Conservation (phyloP, 2,113 vertebrate genomes). For the Tachysurus vachellii region DNA sequence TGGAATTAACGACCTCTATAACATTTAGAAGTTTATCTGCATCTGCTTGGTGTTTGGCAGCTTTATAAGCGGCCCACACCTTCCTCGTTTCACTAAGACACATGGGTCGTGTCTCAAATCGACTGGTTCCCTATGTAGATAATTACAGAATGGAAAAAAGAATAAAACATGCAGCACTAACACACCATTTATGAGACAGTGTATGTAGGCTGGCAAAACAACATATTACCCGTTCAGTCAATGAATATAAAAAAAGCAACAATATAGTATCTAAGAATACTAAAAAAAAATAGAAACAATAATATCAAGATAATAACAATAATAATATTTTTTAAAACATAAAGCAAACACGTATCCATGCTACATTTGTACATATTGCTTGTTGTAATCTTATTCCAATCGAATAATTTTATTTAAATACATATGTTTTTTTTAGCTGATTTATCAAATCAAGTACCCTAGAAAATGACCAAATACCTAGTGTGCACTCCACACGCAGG, state of each 20-base stretch:
- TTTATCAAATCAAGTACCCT: neutral
- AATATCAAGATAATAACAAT: too few relatives aligned
- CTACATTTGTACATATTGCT: too few relatives aligned
- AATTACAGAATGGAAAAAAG: neutral
- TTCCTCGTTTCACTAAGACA: neutral
- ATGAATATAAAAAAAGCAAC: too few relatives aligned
- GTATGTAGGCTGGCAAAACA: too few relatives aligned
- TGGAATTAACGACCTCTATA: neutral
- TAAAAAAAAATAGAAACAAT: too few relatives aligned
- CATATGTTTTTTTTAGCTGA: neutral
- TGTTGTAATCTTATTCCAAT: too few relatives aligned
- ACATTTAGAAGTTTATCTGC: neutral
- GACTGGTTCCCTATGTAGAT: neutral
- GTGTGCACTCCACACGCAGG: neutral
- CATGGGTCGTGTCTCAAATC: conserved; percentile 13
- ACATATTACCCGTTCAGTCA: too few relatives aligned
- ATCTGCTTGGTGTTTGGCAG: neutral
- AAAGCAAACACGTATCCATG: too few relatives aligned
- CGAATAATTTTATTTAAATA: neutral
- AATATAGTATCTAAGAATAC: too few relatives aligned
- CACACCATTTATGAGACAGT: too few relatives aligned
- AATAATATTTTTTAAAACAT: too few relatives aligned
- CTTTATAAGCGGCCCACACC: neutral
- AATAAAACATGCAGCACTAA: neutral
- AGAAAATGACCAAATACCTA: neutral